Conservation (phyloP, 2,888 invertebrate genomes). For the Pollenia amentaria region DNA sequence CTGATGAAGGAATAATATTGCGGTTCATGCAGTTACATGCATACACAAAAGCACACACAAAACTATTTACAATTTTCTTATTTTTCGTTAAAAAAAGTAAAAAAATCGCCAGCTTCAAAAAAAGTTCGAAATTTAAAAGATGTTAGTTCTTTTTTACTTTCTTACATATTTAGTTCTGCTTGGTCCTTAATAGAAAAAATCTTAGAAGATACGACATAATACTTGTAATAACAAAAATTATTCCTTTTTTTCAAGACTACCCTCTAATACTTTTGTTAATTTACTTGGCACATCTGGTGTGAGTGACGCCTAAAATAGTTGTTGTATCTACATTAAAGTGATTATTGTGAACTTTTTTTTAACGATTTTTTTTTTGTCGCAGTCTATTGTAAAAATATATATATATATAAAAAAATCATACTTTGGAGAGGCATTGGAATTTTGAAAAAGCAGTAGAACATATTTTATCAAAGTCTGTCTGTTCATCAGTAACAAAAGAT, state of each 20-base stretch:
- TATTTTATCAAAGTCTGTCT: conserved; percentile 11
- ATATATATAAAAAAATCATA: not conserved
- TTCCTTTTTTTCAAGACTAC: not conserved
- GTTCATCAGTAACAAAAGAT: conserved; percentile 27
- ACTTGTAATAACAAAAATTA: not conserved
- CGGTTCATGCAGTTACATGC: not conserved
- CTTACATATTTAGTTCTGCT: conserved; percentile 39
- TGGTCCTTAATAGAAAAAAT: conserved; percentile 9
- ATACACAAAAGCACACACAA: conserved; percentile 4
- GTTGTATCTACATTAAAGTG: conserved; percentile 32
- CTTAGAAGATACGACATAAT: conserved; percentile 57
- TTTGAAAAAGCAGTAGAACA: not conserved
- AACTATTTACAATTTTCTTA: conserved; percentile 15
- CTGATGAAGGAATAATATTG: not conserved
- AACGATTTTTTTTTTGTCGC: not conserved
- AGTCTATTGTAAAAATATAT: not conserved
- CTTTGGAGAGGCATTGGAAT: conserved; percentile 26
- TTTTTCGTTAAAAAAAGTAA: not conserved
- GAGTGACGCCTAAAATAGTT: conserved; percentile 20
- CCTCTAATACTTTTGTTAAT: conserved; percentile 13
- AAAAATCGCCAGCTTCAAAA: not conserved
- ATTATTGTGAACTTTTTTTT: conserved; percentile 53
- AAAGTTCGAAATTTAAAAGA: conserved; percentile 34
- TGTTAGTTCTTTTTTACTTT: conserved; percentile 2
- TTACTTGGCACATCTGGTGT: conserved; percentile 31